Evolutionary conservation across 2,113 vertebrate species (phyloP).

Genomic region (Cheilinus undulatus): DNA sequence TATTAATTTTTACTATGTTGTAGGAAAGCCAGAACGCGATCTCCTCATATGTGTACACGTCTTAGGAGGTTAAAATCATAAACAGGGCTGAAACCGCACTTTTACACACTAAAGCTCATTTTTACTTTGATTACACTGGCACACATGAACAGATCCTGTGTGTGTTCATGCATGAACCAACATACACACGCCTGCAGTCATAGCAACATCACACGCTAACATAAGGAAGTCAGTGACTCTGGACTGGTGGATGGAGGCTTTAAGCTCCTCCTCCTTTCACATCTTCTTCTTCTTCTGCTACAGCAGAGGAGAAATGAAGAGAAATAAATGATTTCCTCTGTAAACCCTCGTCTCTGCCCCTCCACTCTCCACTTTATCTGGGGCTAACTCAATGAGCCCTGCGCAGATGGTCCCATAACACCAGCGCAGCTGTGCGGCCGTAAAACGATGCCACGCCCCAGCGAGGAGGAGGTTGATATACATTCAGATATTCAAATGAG

Average conservation of each 20-base stretch:
- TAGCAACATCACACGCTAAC: slow-evolving; percentile 36
- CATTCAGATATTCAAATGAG: slow-evolving; percentile 70
- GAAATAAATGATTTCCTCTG: too few species aligned
- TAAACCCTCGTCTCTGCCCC: slow-evolving; percentile 12
- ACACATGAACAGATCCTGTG: slow-evolving; percentile 12
- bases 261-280: slow-evolving; percentile 17
- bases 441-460: slow-evolving; percentile 66
- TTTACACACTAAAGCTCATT: background rate
- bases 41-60: too few species aligned
- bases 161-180: slow-evolving; percentile 18
- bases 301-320: slow-evolving; percentile 52
- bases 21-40: too few species aligned
- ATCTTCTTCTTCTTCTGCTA: slow-evolving; percentile 38
- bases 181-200: slow-evolving; percentile 23
- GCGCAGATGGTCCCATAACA: slow-evolving; percentile 74
- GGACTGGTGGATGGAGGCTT: slow-evolving; percentile 60
- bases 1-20: too few species aligned
- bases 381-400: slow-evolving; percentile 62
- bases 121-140: background rate
- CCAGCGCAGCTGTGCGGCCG: slow-evolving; percentile 57
- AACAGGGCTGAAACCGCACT: background rate
- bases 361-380: slow-evolving; percentile 39
- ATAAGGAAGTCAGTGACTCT: slow-evolving; percentile 63
- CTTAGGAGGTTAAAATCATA: too few species aligned
- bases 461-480: slow-evolving; percentile 50